A percentile compares a stretch with the other conserved stretches of the same genome.
Conservation (phyloP, 2,888 invertebrate genomes). For the Tribolium freemani region DNA sequence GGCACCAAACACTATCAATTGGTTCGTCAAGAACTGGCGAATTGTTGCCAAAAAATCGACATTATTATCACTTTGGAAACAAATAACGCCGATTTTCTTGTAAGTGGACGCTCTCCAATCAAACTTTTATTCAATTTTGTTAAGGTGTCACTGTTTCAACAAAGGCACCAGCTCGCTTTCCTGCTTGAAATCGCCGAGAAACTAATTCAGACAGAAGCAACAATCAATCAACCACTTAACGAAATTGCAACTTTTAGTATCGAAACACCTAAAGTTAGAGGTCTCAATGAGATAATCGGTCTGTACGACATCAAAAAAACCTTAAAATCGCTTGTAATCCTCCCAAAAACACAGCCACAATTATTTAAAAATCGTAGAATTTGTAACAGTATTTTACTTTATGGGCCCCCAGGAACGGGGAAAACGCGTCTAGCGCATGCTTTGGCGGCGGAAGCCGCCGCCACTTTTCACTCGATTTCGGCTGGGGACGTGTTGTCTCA, state of each 20-base stretch:
- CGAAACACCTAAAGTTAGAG: conserved; percentile 57
- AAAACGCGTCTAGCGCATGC: conserved; percentile 68
- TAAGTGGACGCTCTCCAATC: not conserved
- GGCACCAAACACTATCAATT: not conserved
- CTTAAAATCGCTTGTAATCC: conserved; percentile 69
- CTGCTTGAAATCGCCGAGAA: conserved; percentile 1
- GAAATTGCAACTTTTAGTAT: conserved; percentile 41
- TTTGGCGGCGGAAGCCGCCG: conserved; percentile 69
- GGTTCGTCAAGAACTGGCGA: conserved; percentile 2
- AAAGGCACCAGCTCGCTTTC: conserved; percentile 12
- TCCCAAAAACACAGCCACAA: conserved; percentile 71
- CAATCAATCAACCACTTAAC: no score
- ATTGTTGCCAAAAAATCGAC: conserved; percentile 21
- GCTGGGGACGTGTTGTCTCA: conserved; percentile 71
- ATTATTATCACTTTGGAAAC: conserved; percentile 16
- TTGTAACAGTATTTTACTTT: conserved; percentile 71
- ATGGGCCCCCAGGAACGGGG: conserved; percentile 70
- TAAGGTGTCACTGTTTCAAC: conserved; percentile 19
- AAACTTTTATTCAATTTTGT: not conserved
- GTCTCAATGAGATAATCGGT: conserved; percentile 70
- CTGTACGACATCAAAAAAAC: conserved; percentile 68
- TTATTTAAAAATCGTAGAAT: conserved; percentile 68
- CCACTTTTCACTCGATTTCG: conserved; percentile 70
- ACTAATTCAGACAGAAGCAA: not conserved
- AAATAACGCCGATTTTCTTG: not conserved